These are phyloP conservation scores for Eudemis profundana DNA, from an alignment of 2,888 invertebrate species.

Conservation along the genomic window DNA sequence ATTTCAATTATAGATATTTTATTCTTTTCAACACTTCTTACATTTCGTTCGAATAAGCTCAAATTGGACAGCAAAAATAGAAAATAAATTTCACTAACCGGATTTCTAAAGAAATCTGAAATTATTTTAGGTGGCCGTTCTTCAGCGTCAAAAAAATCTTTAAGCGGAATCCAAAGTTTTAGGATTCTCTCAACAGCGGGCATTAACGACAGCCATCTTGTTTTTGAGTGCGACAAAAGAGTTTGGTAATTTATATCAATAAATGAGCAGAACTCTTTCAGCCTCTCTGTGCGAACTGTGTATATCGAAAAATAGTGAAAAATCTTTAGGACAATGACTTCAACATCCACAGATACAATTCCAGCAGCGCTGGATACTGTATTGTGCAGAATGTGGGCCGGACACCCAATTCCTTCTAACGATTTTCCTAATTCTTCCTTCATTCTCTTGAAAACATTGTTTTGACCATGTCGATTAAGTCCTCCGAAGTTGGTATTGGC, in stretches of 20 bases:
- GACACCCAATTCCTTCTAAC: slow-evolving; percentile 34
- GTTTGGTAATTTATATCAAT: slow-evolving; percentile 33
- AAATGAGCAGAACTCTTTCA: slow-evolving; percentile 26
- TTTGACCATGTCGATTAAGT: slow-evolving; percentile 31
- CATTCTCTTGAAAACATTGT: slow-evolving; percentile 40
- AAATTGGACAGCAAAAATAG: slow-evolving; percentile 6
- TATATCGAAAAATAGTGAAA: slow-evolving; percentile 33
- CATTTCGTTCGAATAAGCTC: no score
- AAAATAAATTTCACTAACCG: slow-evolving; percentile 13
- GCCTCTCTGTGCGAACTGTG: slow-evolving; percentile 33
- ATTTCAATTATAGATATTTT: slow-evolving; percentile 20
- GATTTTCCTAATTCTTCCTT: slow-evolving; percentile 34
- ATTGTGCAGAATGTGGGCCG: slow-evolving; percentile 41
- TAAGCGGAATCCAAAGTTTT: slow-evolving; percentile 21
- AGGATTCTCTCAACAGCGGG: slow-evolving; percentile 37
- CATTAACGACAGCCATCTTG: slow-evolving; percentile 28
- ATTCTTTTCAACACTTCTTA: slow-evolving; percentile 10
- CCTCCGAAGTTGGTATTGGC: slow-evolving; percentile 31
- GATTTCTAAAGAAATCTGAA: slow-evolving; percentile 16
- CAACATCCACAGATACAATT: slow-evolving; percentile 35
- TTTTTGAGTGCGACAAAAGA: no score
- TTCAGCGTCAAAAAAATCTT: slow-evolving; percentile 11
- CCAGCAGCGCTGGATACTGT: slow-evolving; percentile 32
- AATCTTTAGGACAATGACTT: slow-evolving; percentile 30
- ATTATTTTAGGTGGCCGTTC: slow-evolving; percentile 7